Evolutionary conservation across 1,140 invertebrate genomes (phyloP), one percentile per base, ranked within the genome.

Genomic region (Tetramorium parvispinum): DNA sequence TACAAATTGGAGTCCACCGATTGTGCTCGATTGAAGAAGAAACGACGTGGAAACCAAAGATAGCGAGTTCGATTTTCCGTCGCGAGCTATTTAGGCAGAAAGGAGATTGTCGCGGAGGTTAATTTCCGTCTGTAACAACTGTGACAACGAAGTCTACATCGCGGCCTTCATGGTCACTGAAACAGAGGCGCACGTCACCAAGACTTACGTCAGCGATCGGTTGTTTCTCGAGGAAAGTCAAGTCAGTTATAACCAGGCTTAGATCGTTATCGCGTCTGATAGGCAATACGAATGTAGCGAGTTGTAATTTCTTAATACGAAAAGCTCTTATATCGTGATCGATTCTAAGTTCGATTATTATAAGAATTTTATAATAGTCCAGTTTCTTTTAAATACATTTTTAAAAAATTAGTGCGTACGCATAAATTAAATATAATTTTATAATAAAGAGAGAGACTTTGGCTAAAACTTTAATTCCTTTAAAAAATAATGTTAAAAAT

Each of bases 71-170:
- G 70, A 81, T 76, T 63, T 24, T 46, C 66, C 21, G 37, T 37
- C 57, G 65, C 53, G 71, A 90, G 63, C 61, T 89, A 87, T 89
- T 87, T 87, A 90, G 75, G 86, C 75, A 90, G 89, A 90, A 88
- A 91, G 86, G 81, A 87, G 85, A 81, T 86, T 90, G 79, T 61
- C 70, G 70, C 76, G 63, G 32, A 78, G 71, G 77, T 91, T 90
- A 88, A 91, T 91, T 91, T 91, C 89, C 89, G 89, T 51, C 70
- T 66, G 65, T 16, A 32, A 70, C 11, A 32, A 5, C 16, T 75
- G 53, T 24, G 49, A 43, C 4, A 21, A 75, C 37, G 40, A 70
- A 55, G 46, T 40, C 55, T 21, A 40, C 21, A 61, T 24, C 27
- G n/a, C 51, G 68, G n/a, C 43, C 32, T 79, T 83, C 85, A 82